Base-by-base conservation (phyloP, 2,797 vertebrate species). In the Chromis chromis region DNA sequence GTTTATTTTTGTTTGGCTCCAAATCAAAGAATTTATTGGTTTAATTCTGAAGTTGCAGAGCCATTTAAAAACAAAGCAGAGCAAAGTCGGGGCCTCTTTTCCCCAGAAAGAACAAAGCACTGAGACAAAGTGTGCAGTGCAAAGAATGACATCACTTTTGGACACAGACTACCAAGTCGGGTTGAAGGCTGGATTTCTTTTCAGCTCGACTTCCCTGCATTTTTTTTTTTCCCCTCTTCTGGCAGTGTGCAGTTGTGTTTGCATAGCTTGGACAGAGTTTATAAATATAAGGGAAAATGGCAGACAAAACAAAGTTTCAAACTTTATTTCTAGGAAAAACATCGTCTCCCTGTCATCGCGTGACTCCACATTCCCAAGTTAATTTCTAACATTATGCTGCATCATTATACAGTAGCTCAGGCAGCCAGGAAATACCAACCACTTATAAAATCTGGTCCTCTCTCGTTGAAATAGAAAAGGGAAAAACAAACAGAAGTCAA, bases 291-390 rank as follows among this genome's bases (percentile, higher is more conserved):
- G 70, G 59, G 63, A 80, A 76, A 81, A 87, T 25, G 25, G 75
- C 79, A 91, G 88, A 91, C 89, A 79, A 91, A 89, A 89, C 84
- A 86, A 84, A 84, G 79, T 88, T 87, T 84, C 56, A 88, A 79
- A 75, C 76, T 93, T 94, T 93, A 93, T 94, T 94, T 91, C 86
- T 91, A 85, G 69, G 33, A 88, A 92, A 91, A 93, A 89, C 76
- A 88, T 40, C 1, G 40, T 59, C 72, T 74, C 54, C 49, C 57
- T 74, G 66, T 83, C 83, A 78, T 81, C 62, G 27, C 61, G 74
- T 57, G 76, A 77, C 74, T 74, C 68, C 81, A 85, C 71, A 82
- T 84, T 70, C 74, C 57, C 31, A 52, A 75, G 74, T 79, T 52
- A 57, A 82, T 82, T 63, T 83, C 63, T 68, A 73, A 83, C 74